Percentiles rank a stretch among this genome's conserved stretches.
Evolutionary conservation across 2,113 vertebrate genomes (phyloP).

Genomic region (Poeciliopsis turrubarensis): DNA sequence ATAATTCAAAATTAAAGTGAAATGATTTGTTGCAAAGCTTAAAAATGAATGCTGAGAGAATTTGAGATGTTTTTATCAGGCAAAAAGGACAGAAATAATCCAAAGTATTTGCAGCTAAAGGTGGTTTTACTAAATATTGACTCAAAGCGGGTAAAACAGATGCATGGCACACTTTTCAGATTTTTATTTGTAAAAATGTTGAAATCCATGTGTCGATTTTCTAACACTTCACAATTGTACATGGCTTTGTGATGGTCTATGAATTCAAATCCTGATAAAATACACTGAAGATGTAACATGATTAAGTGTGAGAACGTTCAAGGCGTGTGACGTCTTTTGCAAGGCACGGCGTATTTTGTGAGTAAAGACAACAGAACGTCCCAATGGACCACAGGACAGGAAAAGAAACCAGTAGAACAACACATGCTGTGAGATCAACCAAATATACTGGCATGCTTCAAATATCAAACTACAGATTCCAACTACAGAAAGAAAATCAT

Average conservation of each 20-base stretch:
- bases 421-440: constrained; percentile 25
- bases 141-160: background rate
- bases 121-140: background rate
- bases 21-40: background rate
- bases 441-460: constrained; percentile 46
- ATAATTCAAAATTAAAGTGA: no score
- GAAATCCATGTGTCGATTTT: background rate
- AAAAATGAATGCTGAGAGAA: background rate
- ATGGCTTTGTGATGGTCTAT: no score
- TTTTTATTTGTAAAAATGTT: background rate
- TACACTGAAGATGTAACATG: background rate
- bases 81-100: background rate
- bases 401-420: constrained; percentile 16
- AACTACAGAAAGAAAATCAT: constrained; percentile 7
- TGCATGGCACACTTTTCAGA: no score
- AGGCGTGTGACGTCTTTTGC: background rate
- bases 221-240: background rate
- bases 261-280: background rate
- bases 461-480: constrained; percentile 26
- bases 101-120: background rate
- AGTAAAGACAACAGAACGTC: constrained; percentile 21
- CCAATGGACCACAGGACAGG: constrained; percentile 21
- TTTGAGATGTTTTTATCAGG: background rate
- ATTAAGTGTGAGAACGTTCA: background rate
- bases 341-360: background rate